Evolutionary conservation across 2,888 invertebrate species (phyloP).

Genomic region (Monopis laevigella): DNA sequence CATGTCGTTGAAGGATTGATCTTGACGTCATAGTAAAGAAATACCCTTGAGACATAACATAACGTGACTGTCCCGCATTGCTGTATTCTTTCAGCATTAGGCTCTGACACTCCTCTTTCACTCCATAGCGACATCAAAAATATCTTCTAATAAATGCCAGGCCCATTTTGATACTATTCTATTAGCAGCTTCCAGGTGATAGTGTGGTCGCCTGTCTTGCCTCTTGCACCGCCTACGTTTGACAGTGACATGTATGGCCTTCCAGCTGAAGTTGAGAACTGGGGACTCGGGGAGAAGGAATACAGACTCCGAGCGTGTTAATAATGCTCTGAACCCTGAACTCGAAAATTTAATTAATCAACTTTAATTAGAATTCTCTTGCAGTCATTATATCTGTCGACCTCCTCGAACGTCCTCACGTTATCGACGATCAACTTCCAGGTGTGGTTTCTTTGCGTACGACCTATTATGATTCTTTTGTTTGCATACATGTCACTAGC

Average conservation of each 20-base stretch:
- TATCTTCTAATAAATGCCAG: slow-evolving; percentile 89
- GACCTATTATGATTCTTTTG: slow-evolving; percentile 68
- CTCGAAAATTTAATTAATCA: slow-evolving; percentile 85
- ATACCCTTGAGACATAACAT: slow-evolving; percentile 75
- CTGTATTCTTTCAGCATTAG: slow-evolving; percentile 75
- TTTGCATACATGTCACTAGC: slow-evolving; percentile 68
- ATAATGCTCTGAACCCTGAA: slow-evolving; percentile 89
- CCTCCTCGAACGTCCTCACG: slow-evolving; percentile 74
- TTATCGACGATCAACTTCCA: slow-evolving; percentile 78
- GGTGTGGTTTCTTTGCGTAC: slow-evolving; percentile 86
- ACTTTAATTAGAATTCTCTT: slow-evolving; percentile 78
- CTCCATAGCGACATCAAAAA: slow-evolving; percentile 83
- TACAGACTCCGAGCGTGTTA: slow-evolving; percentile 84
- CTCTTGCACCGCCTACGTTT: slow-evolving; percentile 92
- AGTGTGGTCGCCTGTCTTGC: slow-evolving; percentile 93
- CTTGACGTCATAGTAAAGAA: slow-evolving; percentile 87
- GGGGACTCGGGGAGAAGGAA: slow-evolving; percentile 85
- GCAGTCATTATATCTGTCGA: slow-evolving; percentile 80
- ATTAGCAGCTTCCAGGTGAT: slow-evolving; percentile 88
- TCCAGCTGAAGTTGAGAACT: slow-evolving; percentile 84
- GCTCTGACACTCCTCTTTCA: slow-evolving; percentile 80
- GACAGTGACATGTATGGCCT: slow-evolving; percentile 80
- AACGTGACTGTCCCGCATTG: slow-evolving; percentile 81
- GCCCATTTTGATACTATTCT: slow-evolving; percentile 85
- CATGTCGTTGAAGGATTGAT: slow-evolving; percentile 82